Conservation (phyloP, 2,888 invertebrate species). For the Hanleya hanleyi region DNA sequence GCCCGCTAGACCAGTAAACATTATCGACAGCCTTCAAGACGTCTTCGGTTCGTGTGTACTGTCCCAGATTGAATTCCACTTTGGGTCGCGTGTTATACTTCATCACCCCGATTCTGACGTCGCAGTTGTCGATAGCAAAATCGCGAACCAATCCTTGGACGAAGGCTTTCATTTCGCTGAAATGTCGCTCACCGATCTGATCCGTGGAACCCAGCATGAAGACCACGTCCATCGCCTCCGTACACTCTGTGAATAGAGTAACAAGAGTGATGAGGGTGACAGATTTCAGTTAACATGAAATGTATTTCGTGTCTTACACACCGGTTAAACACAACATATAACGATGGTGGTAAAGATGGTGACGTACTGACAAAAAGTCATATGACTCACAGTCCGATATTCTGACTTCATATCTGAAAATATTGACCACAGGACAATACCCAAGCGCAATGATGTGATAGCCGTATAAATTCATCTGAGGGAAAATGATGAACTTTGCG, state of each 20-base stretch:
- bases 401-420: too few relatives aligned
- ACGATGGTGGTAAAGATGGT: too few relatives aligned
- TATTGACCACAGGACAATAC: too few relatives aligned
- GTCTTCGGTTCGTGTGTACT: constrained; percentile 37
- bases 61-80: constrained; percentile 59
- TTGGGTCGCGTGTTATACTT: constrained; percentile 68
- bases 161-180: constrained; percentile 59
- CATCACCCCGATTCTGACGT: constrained; percentile 60
- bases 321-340: too few relatives aligned
- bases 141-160: constrained; percentile 58
- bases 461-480: too few relatives aligned
- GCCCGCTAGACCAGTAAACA: constrained; percentile 59
- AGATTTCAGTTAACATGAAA: too few relatives aligned
- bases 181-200: constrained; percentile 57
- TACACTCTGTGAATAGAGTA: constrained; percentile 51
- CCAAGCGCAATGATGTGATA: too few relatives aligned
- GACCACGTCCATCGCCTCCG: constrained; percentile 62
- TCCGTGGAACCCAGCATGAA: constrained; percentile 67
- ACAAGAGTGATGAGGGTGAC: too few relatives aligned
- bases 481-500: too few relatives aligned
- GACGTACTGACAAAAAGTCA: too few relatives aligned
- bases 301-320: too few relatives aligned
- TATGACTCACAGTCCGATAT: too few relatives aligned
- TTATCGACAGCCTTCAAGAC: constrained; percentile 49
- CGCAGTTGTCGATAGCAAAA: constrained; percentile 59